Percentiles rank a stretch among this genome's conserved stretches.
Conservation (phyloP, 2,113 vertebrate genomes). For the Amphilophus citrinellus region DNA sequence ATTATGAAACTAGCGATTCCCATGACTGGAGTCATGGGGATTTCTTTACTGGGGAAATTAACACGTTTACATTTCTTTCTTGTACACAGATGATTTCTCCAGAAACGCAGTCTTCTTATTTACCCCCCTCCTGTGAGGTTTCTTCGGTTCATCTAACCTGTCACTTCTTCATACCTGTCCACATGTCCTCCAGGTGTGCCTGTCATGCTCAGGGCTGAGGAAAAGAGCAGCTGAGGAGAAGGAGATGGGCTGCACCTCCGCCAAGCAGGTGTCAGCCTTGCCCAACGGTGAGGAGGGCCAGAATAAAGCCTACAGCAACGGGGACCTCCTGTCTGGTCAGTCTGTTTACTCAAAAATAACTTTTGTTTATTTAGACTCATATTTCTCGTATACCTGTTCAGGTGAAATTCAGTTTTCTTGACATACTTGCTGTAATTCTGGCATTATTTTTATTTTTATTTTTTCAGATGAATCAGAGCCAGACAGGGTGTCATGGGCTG, state of each 20-base stretch:
- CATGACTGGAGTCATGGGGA: not conserved
- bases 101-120: not conserved
- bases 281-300: conserved; percentile 96
- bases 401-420: not conserved
- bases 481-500: not conserved
- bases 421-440: not conserved
- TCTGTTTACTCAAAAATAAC: conserved; percentile 24
- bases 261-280: conserved; percentile 99
- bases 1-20: conserved; percentile 32
- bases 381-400: not conserved
- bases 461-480: not conserved
- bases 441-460: too few relatives aligned
- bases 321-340: conserved; percentile 97
- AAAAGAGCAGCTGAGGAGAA: conserved; percentile 87
- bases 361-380: not conserved
- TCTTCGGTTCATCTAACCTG: not conserved
- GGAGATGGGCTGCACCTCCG: conserved; percentile 99
- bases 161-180: not conserved
- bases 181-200: conserved; percentile 64
- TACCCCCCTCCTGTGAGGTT: fast-evolving
- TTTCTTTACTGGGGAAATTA: not conserved
- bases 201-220: conserved; percentile 84
- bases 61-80: not conserved
- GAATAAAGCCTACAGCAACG: conserved; percentile 95
- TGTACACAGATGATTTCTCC: not conserved